These are phyloP conservation scores for Caenorhabditis angaria DNA, from an alignment of 2,888 invertebrate species.

Conservation along the genomic window DNA sequence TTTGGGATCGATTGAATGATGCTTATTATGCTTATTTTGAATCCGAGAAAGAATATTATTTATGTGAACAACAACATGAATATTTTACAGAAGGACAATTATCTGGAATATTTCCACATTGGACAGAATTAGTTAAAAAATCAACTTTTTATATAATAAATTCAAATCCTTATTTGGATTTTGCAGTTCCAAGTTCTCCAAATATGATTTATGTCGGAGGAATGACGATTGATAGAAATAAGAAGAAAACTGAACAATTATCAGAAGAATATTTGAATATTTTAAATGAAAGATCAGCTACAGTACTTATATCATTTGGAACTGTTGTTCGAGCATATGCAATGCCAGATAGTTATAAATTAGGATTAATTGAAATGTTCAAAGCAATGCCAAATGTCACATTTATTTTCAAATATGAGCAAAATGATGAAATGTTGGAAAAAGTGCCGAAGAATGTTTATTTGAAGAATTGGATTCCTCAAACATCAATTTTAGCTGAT, in stretches of 20 bases:
- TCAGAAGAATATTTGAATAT: conserved; percentile 25
- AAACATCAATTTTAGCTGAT: conserved; percentile 28
- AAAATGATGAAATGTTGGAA: conserved; percentile 11
- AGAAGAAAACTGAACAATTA: neutral
- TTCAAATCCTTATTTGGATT: conserved; percentile 19
- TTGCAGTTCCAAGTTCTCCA: conserved; percentile 2
- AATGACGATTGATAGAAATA: conserved; percentile 14
- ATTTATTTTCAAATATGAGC: conserved; percentile 48
- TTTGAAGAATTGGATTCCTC: conserved; percentile 36
- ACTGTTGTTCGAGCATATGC: conserved; percentile 24
- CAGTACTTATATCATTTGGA: conserved; percentile 38
- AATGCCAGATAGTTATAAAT: conserved; percentile 31
- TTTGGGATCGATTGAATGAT: conserved; percentile 22
- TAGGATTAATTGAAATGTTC: neutral
- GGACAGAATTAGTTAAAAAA: conserved; percentile 12
- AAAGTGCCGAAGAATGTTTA: conserved; percentile 24
- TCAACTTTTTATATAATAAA: conserved; percentile 19
- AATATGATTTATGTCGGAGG: conserved; percentile 19
- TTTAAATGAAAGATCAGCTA: conserved; percentile 19
- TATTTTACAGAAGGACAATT: neutral
- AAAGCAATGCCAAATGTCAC: conserved; percentile 20
- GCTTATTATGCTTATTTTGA: neutral
- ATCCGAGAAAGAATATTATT: neutral
- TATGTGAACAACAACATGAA: conserved; percentile 1
- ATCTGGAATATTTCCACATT: conserved; percentile 5